Conservation (phyloP, 37 sponge, comb jelly and placozoan genomes). For the Hexactinellida sp. region DNA sequence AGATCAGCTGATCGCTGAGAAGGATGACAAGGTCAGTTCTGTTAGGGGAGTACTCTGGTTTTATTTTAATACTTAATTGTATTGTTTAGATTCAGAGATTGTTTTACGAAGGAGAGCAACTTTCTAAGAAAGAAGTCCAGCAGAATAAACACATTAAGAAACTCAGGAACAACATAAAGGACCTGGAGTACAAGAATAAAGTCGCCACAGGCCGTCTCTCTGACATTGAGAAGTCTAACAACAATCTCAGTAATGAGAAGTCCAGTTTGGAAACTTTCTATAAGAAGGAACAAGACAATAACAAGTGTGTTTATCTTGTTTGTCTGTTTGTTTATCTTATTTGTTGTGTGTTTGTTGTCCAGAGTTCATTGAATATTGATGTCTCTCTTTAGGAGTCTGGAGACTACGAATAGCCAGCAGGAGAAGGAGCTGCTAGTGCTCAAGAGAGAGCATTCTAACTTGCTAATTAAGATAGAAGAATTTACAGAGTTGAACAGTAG, state of each 20-base stretch:
- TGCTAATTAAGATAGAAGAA: conserved; percentile 9
- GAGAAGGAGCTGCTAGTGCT: not conserved
- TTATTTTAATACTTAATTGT: too few species aligned
- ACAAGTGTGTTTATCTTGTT: too few species aligned
- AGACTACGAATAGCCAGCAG: not conserved
- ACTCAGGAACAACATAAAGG: not conserved
- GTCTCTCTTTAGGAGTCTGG: not conserved
- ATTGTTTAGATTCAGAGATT: not conserved
- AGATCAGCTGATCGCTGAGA: not conserved
- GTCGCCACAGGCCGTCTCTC: not conserved
- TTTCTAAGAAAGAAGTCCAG: not conserved
- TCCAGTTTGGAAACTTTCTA: not conserved
- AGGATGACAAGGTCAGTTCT: not conserved
- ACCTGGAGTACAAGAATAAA: not conserved
- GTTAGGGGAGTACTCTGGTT: too few species aligned
- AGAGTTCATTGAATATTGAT: too few species aligned
- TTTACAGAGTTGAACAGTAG: not conserved
- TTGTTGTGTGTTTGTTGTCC: not conserved
- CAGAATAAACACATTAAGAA: not conserved
- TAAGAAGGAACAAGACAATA: not conserved
- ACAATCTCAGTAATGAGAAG: not conserved
- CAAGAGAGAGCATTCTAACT: not conserved
- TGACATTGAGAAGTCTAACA: not conserved
- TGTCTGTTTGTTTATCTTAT: not conserved
- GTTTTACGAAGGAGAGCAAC: not conserved